Percentiles rank a stretch among this genome's conserved stretches.
These are phyloP conservation scores for Solen grandis DNA, from an alignment of 1,140 invertebrate genomes.

Conservation along the genomic window DNA sequence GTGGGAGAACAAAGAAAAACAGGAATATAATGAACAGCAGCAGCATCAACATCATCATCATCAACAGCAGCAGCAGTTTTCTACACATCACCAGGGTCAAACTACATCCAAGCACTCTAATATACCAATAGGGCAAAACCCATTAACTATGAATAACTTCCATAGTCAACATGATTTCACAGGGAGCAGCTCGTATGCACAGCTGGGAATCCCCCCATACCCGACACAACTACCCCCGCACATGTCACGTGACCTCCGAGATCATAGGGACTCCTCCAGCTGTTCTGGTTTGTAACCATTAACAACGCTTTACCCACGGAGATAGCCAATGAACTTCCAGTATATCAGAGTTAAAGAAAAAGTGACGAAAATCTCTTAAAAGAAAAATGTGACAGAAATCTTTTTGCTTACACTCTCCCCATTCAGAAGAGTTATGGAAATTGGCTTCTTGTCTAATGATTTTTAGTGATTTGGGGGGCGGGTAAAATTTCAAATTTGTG, in stretches of 20 bases:
- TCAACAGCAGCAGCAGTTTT: constrained; percentile 57
- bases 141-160: constrained; percentile 45
- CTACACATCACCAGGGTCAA: neutral
- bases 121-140: neutral
- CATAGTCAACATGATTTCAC: constrained; percentile 18
- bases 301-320: no score
- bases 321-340: no score
- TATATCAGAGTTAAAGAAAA: no score
- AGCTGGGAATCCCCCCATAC: constrained; percentile 48
- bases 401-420: no score
- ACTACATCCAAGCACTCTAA: neutral
- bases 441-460: no score
- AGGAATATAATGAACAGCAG: constrained; percentile 65
- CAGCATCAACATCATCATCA: constrained; percentile 46
- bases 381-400: no score
- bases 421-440: no score
- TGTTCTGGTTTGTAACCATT: constrained; percentile 51
- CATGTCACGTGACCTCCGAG: constrained; percentile 16
- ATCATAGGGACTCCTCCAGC: constrained; percentile 37
- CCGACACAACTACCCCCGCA: constrained; percentile 45
- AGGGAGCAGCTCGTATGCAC: constrained; percentile 27
- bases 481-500: no score
- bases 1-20: constrained; percentile 80
- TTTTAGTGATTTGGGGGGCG: no score
- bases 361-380: no score